phyloP scores from a whole-genome alignment of 2,113 vertebrate species.

The Pelvicachromis taeniatus region DNA sequence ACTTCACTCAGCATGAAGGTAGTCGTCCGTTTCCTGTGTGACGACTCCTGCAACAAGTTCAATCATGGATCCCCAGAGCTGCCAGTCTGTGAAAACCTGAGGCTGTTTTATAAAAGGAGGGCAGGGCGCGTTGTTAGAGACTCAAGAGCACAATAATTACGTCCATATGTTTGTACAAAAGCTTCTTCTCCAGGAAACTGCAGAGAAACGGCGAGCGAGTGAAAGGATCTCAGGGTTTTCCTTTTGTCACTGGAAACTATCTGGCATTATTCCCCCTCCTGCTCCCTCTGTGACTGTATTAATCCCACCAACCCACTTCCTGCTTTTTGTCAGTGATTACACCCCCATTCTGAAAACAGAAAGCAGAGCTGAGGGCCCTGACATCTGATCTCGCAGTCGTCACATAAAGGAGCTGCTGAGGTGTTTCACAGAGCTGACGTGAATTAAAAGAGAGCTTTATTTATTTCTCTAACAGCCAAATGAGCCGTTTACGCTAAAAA shows the following conservation, averaged over 20 bases:
- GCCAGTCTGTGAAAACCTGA: background rate
- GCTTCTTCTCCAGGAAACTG: background rate
- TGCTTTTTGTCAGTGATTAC: slow-evolving; percentile 38
- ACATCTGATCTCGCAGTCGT: slow-evolving; percentile 15
- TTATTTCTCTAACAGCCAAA: background rate
- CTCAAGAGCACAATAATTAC: slow-evolving; percentile 2
- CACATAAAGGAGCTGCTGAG: background rate
- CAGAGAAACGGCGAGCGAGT: background rate
- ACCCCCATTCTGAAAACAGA: background rate
- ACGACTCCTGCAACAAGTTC: slow-evolving; percentile 20
- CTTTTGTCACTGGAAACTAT: background rate
- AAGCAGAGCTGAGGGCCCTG: background rate
- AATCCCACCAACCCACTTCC: slow-evolving; percentile 20
- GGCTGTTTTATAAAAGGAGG: background rate
- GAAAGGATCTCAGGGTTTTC: background rate
- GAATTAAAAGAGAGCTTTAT: background rate
- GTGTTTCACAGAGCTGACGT: background rate
- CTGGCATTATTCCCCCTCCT: background rate
- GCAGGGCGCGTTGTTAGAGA: slow-evolving; percentile 1
- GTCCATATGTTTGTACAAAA: slow-evolving; percentile 7
- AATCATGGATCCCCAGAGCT: slow-evolving; percentile 3
- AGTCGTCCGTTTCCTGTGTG: slow-evolving; percentile 1
- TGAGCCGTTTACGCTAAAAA: background rate
- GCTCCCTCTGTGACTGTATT: background rate
- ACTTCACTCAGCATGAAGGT: background rate